Percentiles rank a stretch among this genome's conserved stretches.
Conservation (phyloP, 2,797 vertebrate species). For the Paramormyrops hopkinsi region DNA sequence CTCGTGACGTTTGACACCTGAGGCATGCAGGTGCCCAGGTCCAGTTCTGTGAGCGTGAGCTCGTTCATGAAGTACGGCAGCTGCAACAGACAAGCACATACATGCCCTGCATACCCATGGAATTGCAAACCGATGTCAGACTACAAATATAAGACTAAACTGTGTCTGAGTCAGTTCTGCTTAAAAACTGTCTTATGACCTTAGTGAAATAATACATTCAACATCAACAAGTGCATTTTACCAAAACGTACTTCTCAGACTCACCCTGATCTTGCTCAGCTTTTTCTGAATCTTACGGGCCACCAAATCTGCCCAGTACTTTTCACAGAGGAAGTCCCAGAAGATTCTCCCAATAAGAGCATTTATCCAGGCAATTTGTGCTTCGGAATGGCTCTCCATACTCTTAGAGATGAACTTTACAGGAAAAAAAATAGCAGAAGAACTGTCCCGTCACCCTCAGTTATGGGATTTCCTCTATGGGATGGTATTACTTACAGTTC, state of each 20-base stretch:
- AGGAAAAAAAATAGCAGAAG: not conserved
- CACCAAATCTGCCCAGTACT: constrained; percentile 71
- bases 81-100: constrained; percentile 44
- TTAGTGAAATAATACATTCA: not conserved
- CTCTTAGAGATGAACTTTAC: constrained; percentile 52
- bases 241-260: constrained; percentile 22
- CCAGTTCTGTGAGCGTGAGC: constrained; percentile 74
- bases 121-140: not conserved
- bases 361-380: constrained; percentile 63
- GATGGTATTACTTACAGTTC: not conserved
- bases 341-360: constrained; percentile 76
- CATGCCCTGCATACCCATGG: not conserved
- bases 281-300: constrained; percentile 83
- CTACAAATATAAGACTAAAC: not conserved
- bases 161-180: not conserved
- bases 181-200: not conserved
- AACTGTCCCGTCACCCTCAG: not conserved
- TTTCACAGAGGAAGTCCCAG: constrained; percentile 81
- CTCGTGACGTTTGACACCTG: constrained; percentile 61
- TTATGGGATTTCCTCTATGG: not conserved
- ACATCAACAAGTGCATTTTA: not conserved
- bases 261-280: constrained; percentile 80
- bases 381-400: constrained; percentile 28
- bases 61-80: constrained; percentile 88
- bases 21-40: constrained; percentile 79